Conservation (phyloP, 1,140 invertebrate genomes). For the Neocloeon triangulifer region DNA sequence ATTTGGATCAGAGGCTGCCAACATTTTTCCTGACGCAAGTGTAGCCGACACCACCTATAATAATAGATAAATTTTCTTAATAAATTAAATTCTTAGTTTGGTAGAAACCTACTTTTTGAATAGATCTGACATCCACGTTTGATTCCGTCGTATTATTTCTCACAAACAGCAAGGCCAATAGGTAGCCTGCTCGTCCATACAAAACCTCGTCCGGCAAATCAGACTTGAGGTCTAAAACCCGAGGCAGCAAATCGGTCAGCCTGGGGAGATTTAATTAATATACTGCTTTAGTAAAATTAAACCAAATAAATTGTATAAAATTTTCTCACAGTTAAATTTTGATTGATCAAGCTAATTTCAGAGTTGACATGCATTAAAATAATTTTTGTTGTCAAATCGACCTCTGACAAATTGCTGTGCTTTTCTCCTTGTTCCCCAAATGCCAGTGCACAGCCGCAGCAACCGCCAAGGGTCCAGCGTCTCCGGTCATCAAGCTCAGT, state of each 20-base stretch:
- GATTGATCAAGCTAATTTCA: slow-evolving; percentile 5
- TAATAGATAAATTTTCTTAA: neutral
- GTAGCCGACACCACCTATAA: slow-evolving; percentile 35
- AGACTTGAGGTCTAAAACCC: slow-evolving; percentile 21
- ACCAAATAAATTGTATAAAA: too few relatives aligned
- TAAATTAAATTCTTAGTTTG: neutral
- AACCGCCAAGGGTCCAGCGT: slow-evolving; percentile 48
- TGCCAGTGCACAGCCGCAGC: slow-evolving; percentile 36
- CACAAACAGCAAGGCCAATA: slow-evolving; percentile 52
- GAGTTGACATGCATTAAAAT: slow-evolving; percentile 21
- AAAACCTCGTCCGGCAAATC: slow-evolving; percentile 57
- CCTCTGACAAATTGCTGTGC: neutral
- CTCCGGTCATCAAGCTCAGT: slow-evolving; percentile 53
- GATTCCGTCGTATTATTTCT: slow-evolving; percentile 30
- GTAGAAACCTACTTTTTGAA: slow-evolving; percentile 18
- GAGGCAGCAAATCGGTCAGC: slow-evolving; percentile 22
- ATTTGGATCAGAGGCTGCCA: slow-evolving; percentile 21
- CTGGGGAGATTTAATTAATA: slow-evolving; percentile 14
- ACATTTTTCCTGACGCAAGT: slow-evolving; percentile 35
- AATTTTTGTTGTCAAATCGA: slow-evolving; percentile 8
- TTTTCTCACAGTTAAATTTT: too few relatives aligned
- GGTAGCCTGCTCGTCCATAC: slow-evolving; percentile 63
- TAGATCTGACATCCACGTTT: slow-evolving; percentile 20
- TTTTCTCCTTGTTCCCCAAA: slow-evolving; percentile 14
- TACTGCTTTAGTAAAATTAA: too few relatives aligned